Conservation (phyloP, 2,797 vertebrate genomes). For the Psittacula echo region DNA sequence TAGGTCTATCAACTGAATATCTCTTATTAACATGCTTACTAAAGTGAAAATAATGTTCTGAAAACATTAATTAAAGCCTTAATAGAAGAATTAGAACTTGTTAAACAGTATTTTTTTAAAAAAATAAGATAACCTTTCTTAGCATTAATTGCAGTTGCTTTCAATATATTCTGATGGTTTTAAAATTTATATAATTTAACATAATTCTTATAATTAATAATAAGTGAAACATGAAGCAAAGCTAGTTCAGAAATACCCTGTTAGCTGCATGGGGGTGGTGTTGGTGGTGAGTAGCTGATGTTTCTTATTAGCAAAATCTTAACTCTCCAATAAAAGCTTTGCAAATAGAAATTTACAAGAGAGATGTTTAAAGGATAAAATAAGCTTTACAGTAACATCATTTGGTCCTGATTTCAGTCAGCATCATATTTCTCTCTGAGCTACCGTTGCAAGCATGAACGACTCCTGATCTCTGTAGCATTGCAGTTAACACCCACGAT, state of each 20-base stretch:
- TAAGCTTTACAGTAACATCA: background rate
- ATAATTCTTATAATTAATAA: background rate
- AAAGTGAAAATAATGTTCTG: background rate
- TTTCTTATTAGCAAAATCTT: background rate
- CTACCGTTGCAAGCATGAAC: background rate
- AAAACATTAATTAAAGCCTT: background rate
- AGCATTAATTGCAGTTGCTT: background rate
- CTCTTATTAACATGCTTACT: background rate
- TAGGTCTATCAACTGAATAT: background rate
- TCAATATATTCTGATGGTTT: background rate
- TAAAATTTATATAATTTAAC: background rate
- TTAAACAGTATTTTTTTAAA: background rate
- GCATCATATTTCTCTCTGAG: background rate
- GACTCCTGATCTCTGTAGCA: background rate
- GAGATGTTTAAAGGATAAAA: background rate
- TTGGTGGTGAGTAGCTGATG: background rate
- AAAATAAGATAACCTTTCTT: background rate
- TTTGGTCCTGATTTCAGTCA: background rate
- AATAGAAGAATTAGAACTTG: background rate
- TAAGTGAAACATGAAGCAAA: background rate
- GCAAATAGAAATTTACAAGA: background rate
- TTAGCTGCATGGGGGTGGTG: background rate
- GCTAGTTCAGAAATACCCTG: background rate
- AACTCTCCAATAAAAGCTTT: background rate
- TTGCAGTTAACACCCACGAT: background rate